Evolutionary conservation across 2,113 vertebrate species (phyloP).

Genomic region (Triplophysa tibetana): DNA sequence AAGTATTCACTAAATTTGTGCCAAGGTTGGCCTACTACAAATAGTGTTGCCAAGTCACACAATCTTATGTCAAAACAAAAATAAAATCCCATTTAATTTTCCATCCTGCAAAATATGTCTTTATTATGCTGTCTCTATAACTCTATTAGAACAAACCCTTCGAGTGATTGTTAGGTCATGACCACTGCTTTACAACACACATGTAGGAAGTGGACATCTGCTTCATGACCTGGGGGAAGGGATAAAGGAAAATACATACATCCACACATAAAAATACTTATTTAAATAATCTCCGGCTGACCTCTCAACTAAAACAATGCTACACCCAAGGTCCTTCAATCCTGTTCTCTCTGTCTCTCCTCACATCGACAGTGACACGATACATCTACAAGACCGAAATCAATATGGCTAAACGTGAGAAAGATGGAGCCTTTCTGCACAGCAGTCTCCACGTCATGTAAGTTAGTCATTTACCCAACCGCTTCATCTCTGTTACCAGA

Average conservation of each 20-base stretch:
- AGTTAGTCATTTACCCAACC: neutral
- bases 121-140: too few species aligned
- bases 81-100: too few species aligned
- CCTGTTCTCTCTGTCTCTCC: slow-evolving; percentile 31
- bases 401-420: slow-evolving; percentile 61
- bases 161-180: neutral
- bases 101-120: too few species aligned
- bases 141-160: too few species aligned
- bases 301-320: slow-evolving; percentile 4
- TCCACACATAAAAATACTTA: neutral
- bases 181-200: neutral
- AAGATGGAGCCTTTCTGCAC: slow-evolving; percentile 67
- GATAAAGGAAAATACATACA: neutral
- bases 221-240: neutral
- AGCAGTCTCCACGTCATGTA: slow-evolving; percentile 52
- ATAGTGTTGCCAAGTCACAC: too few species aligned
- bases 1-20: too few species aligned
- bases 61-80: too few species aligned
- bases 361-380: slow-evolving; percentile 63
- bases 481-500: neutral
- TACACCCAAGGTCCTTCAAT: slow-evolving; percentile 26
- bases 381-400: slow-evolving; percentile 66
- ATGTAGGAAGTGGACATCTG: neutral
- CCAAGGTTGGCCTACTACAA: too few species aligned
- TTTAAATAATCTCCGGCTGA: neutral